These are phyloP conservation scores for Piprites chloris DNA, from an alignment of 2,113 vertebrate species.

Conservation along the genomic window DNA sequence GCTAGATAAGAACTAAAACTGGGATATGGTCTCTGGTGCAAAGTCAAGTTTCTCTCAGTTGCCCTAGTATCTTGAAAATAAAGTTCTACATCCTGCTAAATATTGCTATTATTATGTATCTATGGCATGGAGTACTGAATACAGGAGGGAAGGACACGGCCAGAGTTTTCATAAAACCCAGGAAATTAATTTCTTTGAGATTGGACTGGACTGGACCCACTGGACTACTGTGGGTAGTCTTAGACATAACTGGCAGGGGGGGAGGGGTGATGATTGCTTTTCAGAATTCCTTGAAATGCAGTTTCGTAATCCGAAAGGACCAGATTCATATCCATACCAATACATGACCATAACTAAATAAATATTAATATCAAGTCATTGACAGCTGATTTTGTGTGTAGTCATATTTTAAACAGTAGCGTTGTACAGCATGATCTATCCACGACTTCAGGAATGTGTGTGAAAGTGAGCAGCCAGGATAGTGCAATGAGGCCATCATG, in stretches of 20 bases:
- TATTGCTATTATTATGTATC: neutral
- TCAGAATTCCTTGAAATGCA: neutral
- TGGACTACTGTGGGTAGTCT: neutral
- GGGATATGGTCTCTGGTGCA: neutral
- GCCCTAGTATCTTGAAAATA: neutral
- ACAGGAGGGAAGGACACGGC: neutral
- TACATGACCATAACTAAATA: neutral
- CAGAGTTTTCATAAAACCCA: neutral
- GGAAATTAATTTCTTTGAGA: neutral
- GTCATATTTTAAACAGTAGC: neutral
- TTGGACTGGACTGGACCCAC: too few species aligned
- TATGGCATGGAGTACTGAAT: neutral
- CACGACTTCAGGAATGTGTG: accelerated
- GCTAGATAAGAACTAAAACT: slow-evolving; percentile 1
- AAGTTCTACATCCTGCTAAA: neutral
- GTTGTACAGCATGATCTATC: neutral
- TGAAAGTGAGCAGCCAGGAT: neutral
- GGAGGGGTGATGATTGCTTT: neutral
- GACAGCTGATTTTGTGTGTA: neutral
- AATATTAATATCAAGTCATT: neutral
- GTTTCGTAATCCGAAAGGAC: neutral
- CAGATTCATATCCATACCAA: neutral
- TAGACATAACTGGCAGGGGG: neutral
- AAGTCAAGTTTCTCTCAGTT: neutral
- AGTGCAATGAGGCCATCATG: neutral